Conservation (phyloP, 2,888 invertebrate species). For the Lumbricus terrestris region DNA sequence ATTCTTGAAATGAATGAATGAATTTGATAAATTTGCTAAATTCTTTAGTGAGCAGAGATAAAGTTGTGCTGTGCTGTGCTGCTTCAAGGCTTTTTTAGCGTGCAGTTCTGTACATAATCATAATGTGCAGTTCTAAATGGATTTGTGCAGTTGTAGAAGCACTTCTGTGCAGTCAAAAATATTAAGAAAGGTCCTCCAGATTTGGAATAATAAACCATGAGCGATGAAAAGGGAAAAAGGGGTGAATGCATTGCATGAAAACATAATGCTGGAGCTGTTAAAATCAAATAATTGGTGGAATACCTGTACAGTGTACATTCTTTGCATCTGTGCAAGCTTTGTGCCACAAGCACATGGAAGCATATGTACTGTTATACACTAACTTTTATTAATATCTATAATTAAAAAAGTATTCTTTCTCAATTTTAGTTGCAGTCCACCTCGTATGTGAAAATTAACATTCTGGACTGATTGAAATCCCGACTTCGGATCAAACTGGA, state of each 20-base stretch:
- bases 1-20: too few species aligned
- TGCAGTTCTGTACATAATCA: too few species aligned
- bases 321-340: neutral
- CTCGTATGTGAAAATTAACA: neutral
- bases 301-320: neutral
- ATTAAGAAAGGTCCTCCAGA: too few species aligned
- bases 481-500: neutral
- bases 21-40: too few species aligned
- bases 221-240: too few species aligned
- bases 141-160: too few species aligned
- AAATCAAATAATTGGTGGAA: neutral
- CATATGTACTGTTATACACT: neutral
- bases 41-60: too few species aligned
- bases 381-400: neutral
- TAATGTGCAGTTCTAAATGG: too few species aligned
- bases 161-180: too few species aligned
- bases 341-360: neutral
- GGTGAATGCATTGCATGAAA: neutral
- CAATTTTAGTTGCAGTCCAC: neutral
- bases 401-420: neutral
- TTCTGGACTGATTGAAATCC: neutral
- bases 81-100: too few species aligned
- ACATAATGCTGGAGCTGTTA: neutral
- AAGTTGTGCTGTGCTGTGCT: too few species aligned
- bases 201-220: too few species aligned